phyloP scores from a whole-genome alignment of 2,797 vertebrate species.

The Calcarius lapponicus region DNA sequence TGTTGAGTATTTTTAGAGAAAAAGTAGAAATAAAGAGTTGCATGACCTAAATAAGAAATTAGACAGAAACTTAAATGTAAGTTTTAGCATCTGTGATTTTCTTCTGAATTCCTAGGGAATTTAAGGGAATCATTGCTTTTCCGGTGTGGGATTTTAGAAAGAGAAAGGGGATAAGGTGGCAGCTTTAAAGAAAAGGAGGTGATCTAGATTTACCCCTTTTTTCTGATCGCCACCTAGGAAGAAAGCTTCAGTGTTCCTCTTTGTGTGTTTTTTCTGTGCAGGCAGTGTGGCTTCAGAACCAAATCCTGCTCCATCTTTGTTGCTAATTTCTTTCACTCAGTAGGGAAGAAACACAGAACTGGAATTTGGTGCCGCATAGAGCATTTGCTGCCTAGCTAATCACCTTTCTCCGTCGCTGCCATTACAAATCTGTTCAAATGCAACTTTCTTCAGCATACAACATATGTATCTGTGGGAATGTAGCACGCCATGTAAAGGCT shows the following conservation, averaged over 20 bases:
- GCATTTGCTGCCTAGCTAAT: background rate
- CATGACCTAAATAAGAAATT: conserved; percentile 1
- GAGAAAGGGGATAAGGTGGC: background rate
- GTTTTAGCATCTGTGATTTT: background rate
- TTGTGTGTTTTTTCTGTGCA: background rate
- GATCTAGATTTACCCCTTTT: background rate
- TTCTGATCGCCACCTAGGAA: background rate
- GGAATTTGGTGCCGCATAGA: background rate
- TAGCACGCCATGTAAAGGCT: background rate
- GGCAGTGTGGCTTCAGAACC: background rate
- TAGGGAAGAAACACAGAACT: background rate
- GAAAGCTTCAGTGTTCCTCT: background rate
- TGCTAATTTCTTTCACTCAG: background rate
- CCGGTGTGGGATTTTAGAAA: background rate
- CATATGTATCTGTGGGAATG: conserved; percentile 42
- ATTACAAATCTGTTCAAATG: background rate
- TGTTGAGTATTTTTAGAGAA: background rate
- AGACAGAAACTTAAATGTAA: background rate
- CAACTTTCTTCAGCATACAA: background rate
- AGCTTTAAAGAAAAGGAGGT: background rate
- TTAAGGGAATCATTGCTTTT: background rate
- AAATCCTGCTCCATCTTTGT: background rate
- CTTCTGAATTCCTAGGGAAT: background rate
- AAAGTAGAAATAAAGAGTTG: background rate
- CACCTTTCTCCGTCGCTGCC: background rate